Percentiles rank a stretch among this genome's conserved stretches.
Conservation (phyloP, 2,888 invertebrate genomes). For the Pollenia griseotomentosa region DNA sequence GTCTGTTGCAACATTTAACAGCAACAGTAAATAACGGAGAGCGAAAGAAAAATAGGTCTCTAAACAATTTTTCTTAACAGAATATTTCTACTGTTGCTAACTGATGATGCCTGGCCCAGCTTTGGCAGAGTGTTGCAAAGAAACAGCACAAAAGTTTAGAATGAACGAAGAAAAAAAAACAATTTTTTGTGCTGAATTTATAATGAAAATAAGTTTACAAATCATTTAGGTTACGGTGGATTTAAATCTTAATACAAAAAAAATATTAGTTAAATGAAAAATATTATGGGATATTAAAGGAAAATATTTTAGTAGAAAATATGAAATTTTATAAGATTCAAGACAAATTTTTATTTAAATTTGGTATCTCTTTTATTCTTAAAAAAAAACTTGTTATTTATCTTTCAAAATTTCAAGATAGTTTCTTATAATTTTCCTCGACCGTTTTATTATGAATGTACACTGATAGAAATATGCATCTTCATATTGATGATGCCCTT, state of each 20-base stretch:
- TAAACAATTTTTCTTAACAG: constrained; percentile 35
- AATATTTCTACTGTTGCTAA: constrained; percentile 53
- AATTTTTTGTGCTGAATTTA: constrained; percentile 31
- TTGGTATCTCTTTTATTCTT: too few relatives aligned
- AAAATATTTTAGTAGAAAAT: not conserved
- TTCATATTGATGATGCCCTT: too few relatives aligned
- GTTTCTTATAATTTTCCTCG: too few relatives aligned
- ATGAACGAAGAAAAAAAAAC: constrained; percentile 13
- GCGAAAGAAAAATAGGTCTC: constrained; percentile 54
- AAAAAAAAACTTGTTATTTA: too few relatives aligned
- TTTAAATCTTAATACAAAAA: constrained; percentile 20
- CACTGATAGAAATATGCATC: too few relatives aligned
- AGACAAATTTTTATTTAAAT: too few relatives aligned
- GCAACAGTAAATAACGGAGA: constrained; percentile 30
- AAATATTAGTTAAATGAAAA: not conserved
- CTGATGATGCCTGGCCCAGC: constrained; percentile 27
- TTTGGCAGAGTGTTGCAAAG: constrained; percentile 11
- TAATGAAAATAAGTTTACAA: constrained; percentile 51
- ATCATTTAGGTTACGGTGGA: constrained; percentile 47
- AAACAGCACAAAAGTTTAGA: not conserved
- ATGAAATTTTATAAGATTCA: too few relatives aligned
- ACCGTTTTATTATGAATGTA: too few relatives aligned
- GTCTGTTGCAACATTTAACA: constrained; percentile 35
- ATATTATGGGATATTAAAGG: not conserved
- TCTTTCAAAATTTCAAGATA: too few relatives aligned